Base-by-base conservation (phyloP, 2,113 vertebrate genomes). In the western clawed frog (Xenopus tropicalis) region DNA sequence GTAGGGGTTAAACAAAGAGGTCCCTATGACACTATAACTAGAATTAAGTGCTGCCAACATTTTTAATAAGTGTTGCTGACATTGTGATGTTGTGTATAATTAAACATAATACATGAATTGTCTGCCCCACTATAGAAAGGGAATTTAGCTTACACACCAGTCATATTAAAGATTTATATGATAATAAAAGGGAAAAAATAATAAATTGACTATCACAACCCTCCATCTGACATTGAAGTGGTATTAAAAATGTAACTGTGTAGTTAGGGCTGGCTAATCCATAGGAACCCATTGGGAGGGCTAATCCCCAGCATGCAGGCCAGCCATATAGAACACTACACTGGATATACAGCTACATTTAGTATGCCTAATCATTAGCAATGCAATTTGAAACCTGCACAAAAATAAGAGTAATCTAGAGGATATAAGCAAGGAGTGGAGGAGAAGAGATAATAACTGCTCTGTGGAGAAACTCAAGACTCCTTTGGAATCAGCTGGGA, bases 181-280 rank as follows among this genome's bases (percentile, higher is more conserved):
- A 48, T 48, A 17, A 48, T 48, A 48, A 48, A 48, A 12, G 46
- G 11, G 46, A 48, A 48, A 48, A 48, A 48, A 48, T 68, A 84
- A 76, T 52, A 78, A 79, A 11, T 78, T 78, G 66, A 78, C 70
- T 79, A 80, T 80, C 82, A 77, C 82, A 65, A 81, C 82, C 82
- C 70, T 85, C 75, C 82, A 80, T 81, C 79, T 79, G 78, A 78
- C 78, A 84, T 71, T 81, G 82, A 74, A 77, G 46, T 68, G 69
- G 81, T 84, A 81, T 79, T 79, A 79, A 86, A 82, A 82, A 84
- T 81, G 76, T 78, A 84, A 84, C 61, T 79, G 71, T 69, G 84
- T 70, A 80, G 56, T 72, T 12, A 48, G 11, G 46, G 46, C 16
- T 48, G 46, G 46, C 46, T 48, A 11, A 48, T 14, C 46, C 16